A percentile compares a stretch with the other conserved stretches of the same genome.
phyloP scores from a whole-genome alignment of 2,888 invertebrate genomes.

The Lepidochrysops patricia region DNA sequence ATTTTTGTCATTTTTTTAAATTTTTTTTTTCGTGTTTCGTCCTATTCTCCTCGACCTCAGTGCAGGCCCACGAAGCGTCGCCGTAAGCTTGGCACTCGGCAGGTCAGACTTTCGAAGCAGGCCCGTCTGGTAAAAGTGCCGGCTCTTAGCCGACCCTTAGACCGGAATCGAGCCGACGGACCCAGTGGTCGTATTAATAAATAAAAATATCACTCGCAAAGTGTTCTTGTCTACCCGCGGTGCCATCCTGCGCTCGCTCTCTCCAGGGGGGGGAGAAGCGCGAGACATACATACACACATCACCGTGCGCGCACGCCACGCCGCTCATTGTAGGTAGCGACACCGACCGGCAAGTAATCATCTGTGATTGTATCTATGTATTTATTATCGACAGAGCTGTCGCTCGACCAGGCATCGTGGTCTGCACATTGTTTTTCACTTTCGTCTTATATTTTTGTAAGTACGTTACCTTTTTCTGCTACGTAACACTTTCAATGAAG shows the following conservation, averaged over 20 bases:
- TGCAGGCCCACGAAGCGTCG: slow-evolving; percentile 67
- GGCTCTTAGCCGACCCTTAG: neutral
- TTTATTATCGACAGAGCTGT: too few relatives aligned
- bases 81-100: slow-evolving; percentile 15
- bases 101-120: neutral
- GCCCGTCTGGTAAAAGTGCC: neutral
- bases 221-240: neutral
- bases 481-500: neutral
- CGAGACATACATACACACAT: neutral
- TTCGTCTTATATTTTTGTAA: too few relatives aligned
- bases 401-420: too few relatives aligned
- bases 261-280: neutral
- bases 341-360: neutral
- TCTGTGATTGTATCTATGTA: neutral
- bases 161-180: too few relatives aligned
- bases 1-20: neutral
- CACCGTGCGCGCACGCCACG: neutral
- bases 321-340: neutral
- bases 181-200: neutral
- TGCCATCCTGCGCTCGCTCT: neutral
- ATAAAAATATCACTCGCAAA: neutral
- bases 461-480: too few relatives aligned
- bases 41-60: slow-evolving; percentile 25
- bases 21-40: neutral
- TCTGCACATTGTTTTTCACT: too few relatives aligned